phyloP scores from a whole-genome alignment of 2,797 vertebrate species.

The Macropodus opercularis region DNA sequence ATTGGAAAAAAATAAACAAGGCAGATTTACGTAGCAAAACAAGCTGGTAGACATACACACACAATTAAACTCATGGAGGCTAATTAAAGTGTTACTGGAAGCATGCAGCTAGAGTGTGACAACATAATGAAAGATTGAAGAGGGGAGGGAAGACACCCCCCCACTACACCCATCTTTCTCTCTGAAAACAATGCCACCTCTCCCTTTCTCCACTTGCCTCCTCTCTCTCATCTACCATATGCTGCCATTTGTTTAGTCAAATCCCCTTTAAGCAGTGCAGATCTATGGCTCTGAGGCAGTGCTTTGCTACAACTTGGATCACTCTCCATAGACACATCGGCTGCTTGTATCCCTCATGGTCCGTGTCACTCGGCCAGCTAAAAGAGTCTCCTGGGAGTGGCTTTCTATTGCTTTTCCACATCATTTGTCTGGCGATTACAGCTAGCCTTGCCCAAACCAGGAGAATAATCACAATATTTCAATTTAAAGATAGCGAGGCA shows the following conservation, averaged over 20 bases:
- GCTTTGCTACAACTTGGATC: slow-evolving; percentile 54
- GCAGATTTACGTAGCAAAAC: slow-evolving; percentile 71
- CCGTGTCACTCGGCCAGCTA: slow-evolving; percentile 69
- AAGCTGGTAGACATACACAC: slow-evolving; percentile 69
- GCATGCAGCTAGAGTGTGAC: slow-evolving; percentile 81
- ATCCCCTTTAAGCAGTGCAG: slow-evolving; percentile 78
- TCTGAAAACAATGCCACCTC: slow-evolving; percentile 82
- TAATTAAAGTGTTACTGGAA: slow-evolving; percentile 82
- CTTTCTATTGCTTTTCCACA: slow-evolving; percentile 80
- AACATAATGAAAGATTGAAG: slow-evolving; percentile 86
- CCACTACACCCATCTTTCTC: slow-evolving; percentile 48
- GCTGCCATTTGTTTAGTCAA: slow-evolving; percentile 86
- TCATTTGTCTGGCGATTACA: slow-evolving; percentile 80
- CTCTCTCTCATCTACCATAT: slow-evolving; percentile 85
- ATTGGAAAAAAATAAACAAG: slow-evolving; percentile 66
- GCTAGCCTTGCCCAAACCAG: slow-evolving; percentile 57
- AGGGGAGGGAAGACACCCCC: slow-evolving; percentile 73
- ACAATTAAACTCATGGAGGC: slow-evolving; percentile 79
- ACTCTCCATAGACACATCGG: slow-evolving; percentile 59
- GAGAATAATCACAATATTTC: slow-evolving; percentile 79
- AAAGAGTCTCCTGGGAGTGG: slow-evolving; percentile 72
- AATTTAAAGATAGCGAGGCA: slow-evolving; percentile 68
- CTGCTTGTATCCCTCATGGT: slow-evolving; percentile 70
- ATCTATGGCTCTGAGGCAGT: slow-evolving; percentile 71
- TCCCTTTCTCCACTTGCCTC: slow-evolving; percentile 62